Base-by-base conservation (phyloP, 2,888 invertebrate species). In the Rhimphoctona megacephalus region DNA sequence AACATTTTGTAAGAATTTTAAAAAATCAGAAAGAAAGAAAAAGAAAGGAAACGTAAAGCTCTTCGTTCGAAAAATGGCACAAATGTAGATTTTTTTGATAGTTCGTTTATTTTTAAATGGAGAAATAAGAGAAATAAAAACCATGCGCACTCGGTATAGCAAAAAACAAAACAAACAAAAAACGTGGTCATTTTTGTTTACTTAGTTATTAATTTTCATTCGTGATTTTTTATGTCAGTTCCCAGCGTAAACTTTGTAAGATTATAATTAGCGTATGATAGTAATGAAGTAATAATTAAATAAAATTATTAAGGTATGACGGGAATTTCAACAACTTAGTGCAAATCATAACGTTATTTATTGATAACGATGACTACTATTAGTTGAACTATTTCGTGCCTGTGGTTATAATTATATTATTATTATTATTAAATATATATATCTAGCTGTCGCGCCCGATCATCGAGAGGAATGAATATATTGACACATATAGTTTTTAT, bases 311-410 rank as follows among this genome's bases (percentile, higher is more conserved):
- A n/a, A 82, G 83, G 69, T 61, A 61, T 49, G 81, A 82, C 39
- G 79, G 70, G 70, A 22, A 72, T 76, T 72, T 86, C 81, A 83
- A 85, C 83, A 79, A 88, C 22, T 88, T 89, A 89, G 91, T 88
- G 87, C 88, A 90, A 90, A 90, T 90, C 86, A 85, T 90, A 84
- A 89, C 87, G 89, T 86, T 84, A 86, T 81, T 87, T 88, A 83
- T 86, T 84, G 82, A 89, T 89, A 88, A 85, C 79, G 85, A 88
- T 88, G 88, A 91, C 88, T 91, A 88, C 87, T 89, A 88, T 90
- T 91, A 90, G 89, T 89, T 90, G 89, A 88, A 90, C 90, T 89
- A 89, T 90, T 91, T 91, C 90, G 92, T 92, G 92, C 92, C 92
- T 92, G 88, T 88, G 88, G 90, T 91, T 89, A 85, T 87, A 88